Evolutionary conservation across 2,888 invertebrate species (phyloP).

Genomic region (Caenorhabditis imperialis): DNA sequence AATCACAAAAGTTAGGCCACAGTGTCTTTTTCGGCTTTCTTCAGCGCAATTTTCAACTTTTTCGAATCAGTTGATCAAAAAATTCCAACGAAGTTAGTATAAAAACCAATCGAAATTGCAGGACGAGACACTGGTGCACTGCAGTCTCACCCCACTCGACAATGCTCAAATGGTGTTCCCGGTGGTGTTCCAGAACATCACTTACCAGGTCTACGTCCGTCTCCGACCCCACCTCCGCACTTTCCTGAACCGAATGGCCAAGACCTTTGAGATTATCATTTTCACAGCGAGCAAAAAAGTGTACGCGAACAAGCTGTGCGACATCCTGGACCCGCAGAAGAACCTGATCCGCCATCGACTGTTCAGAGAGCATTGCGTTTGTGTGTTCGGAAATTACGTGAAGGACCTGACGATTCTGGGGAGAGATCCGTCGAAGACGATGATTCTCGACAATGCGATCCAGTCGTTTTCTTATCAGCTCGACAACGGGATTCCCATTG

Average conservation of each 20-base stretch:
- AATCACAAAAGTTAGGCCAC: no score
- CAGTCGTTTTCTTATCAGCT: constrained; percentile 92
- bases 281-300: constrained; percentile 96
- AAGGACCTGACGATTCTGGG: constrained; percentile 94
- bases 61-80: neutral
- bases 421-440: constrained; percentile 89
- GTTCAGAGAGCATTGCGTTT: constrained; percentile 94
- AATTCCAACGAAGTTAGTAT: no score
- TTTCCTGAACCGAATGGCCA: constrained; percentile 90
- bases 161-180: constrained; percentile 95
- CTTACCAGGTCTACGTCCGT: constrained; percentile 88
- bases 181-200: constrained; percentile 90
- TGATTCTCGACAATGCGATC: constrained; percentile 90
- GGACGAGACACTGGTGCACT: constrained; percentile 96
- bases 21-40: no score
- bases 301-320: constrained; percentile 92
- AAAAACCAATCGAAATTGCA: constrained; percentile 75
- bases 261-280: constrained; percentile 91
- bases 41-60: no score
- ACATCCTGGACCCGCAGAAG: constrained; percentile 90
- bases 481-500: constrained; percentile 96
- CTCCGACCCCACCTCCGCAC: constrained; percentile 92
- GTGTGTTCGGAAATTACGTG: constrained; percentile 95
- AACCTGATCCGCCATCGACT: constrained; percentile 90
- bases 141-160: constrained; percentile 90